A percentile compares a stretch with the other conserved stretches of the same genome.
phyloP scores from a whole-genome alignment of 2,113 vertebrate genomes.

The Malurus cyaneus region DNA sequence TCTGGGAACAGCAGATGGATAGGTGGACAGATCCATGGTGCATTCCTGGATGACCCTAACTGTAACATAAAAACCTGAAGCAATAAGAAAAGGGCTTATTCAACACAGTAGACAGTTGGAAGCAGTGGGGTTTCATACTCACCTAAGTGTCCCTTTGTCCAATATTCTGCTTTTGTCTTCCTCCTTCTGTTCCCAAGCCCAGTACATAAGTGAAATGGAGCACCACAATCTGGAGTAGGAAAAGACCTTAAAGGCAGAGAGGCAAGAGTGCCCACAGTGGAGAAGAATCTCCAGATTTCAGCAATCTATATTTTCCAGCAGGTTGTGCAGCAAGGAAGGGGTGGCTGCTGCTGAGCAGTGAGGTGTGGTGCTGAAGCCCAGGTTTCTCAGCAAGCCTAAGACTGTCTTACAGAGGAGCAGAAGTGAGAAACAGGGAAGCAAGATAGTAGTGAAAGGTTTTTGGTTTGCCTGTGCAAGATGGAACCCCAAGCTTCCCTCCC shows the following conservation, averaged over 20 bases:
- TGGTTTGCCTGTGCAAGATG: not conserved
- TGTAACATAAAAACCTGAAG: not conserved
- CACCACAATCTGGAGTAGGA: not conserved
- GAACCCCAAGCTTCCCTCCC: not conserved
- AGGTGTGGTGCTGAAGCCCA: not conserved
- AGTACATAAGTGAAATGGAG: not conserved
- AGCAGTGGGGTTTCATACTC: not conserved
- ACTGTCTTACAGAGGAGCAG: not conserved
- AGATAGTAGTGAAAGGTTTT: not conserved
- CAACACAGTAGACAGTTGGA: not conserved
- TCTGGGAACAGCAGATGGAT: not conserved
- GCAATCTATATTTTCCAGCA: accelerated
- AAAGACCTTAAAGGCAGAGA: not conserved
- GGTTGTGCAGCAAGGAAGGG: not conserved
- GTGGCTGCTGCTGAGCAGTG: not conserved
- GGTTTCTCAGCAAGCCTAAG: not conserved
- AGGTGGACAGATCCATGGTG: not conserved
- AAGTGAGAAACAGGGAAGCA: not conserved
- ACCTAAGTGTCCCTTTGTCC: not conserved
- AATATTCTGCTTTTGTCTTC: not conserved
- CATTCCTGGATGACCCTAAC: not conserved
- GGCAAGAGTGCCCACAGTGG: not conserved
- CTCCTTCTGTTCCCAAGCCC: not conserved
- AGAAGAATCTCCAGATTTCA: not conserved
- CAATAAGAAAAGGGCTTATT: not conserved